Base-by-base conservation (phyloP, 2,113 vertebrate genomes). In the Eublepharis macularius region DNA sequence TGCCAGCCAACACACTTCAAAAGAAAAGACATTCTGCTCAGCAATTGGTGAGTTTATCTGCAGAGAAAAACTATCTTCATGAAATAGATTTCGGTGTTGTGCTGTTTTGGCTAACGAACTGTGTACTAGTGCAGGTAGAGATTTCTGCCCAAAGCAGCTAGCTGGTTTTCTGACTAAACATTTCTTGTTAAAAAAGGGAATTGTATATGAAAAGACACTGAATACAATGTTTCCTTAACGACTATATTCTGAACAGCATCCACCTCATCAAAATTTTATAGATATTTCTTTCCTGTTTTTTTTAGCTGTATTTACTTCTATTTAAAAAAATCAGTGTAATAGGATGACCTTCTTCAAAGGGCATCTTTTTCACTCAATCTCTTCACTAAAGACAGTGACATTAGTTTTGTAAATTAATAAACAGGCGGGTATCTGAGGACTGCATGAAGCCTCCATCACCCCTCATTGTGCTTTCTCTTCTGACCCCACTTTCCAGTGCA, bases 371-470 rank as follows among this genome's bases (percentile, higher is more conserved):
- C 94, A 88, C 91, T 93, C 94, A 75, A 81, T 92, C 94, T 95
- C 87, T 93, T 87, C 91, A 93, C 93, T 90, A 93, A 94, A 94
- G 93, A 92, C 86, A 83, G 90, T 82, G 93, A 96, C 82, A 84
- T 92, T 89, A 92, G 93, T 93, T 94, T 93, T 94, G 94, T 95
- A 93, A 95, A 94, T 95, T 91, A 96, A 95, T 94, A 94, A 94
- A 95, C 94, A 93, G 91, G 94, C 95, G 94, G 91, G 93, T 84
- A 92, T 93, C 76, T 83, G 93, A 95, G 91, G 90, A 93, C 94
- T 92, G 94, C 93, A 81, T 73, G 95, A 93, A 95, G 95, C 95
- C 93, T 91, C 92, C 94, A 87, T 91, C 86, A 88, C 91, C 89
- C 81, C 91, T 93, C 94, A 96, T 91, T 95, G 95, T 96, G 94